These are phyloP conservation scores for Leptopilina myrica DNA, from an alignment of 2,888 invertebrate species.

Conservation along the genomic window DNA sequence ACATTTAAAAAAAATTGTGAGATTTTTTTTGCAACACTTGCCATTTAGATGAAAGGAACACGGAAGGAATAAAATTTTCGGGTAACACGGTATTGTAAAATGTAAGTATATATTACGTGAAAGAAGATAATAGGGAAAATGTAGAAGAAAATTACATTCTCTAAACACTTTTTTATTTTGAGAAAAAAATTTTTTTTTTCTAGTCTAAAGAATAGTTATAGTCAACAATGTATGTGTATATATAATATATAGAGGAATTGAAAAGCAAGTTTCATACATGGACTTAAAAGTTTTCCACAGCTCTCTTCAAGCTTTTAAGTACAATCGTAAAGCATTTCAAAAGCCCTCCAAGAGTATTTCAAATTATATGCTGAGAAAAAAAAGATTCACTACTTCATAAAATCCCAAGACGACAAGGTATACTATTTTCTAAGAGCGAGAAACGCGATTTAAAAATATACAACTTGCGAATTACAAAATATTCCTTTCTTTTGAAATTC, in stretches of 20 bases:
- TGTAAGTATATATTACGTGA: too few relatives aligned
- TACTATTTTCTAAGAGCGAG: background rate
- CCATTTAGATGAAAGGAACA: too few relatives aligned
- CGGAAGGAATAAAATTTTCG: too few relatives aligned
- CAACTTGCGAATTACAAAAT: too few relatives aligned
- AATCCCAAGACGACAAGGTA: background rate
- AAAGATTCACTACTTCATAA: background rate
- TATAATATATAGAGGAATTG: background rate
- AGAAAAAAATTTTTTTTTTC: background rate
- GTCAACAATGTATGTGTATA: background rate
- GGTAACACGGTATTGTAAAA: too few relatives aligned
- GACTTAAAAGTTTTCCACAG: slow-evolving; percentile 12
- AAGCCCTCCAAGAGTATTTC: background rate
- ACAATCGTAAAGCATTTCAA: slow-evolving; percentile 1
- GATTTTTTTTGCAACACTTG: too few relatives aligned
- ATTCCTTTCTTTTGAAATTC: too few relatives aligned
- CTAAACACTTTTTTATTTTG: background rate
- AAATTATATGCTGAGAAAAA: background rate
- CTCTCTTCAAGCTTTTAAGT: slow-evolving; percentile 21
- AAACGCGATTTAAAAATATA: background rate
- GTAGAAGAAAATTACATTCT: background rate
- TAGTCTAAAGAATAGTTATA: background rate
- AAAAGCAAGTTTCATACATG: background rate
- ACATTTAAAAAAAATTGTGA: too few relatives aligned
- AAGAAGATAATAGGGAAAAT: background rate